Evolutionary conservation across 2,797 vertebrate genomes (phyloP).

Genomic region (Florisuga fusca): DNA sequence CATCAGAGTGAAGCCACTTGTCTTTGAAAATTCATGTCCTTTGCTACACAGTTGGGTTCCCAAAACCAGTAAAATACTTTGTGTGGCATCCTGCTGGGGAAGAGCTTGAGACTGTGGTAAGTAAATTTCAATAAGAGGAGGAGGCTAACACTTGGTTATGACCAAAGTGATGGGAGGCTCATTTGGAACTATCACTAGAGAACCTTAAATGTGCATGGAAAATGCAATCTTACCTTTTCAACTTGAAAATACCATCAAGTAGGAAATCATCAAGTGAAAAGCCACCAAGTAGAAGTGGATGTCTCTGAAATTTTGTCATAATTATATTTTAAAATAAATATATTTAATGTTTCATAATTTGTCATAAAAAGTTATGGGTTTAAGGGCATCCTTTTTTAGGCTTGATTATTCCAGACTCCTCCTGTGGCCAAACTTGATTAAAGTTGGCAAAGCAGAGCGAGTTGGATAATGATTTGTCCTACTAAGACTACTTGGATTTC

Average conservation of each 20-base stretch:
- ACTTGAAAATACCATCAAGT: not conserved
- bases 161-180: not conserved
- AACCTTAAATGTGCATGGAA: not conserved
- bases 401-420: not conserved
- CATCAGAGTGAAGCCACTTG: not conserved
- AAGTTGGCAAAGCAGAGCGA: not conserved
- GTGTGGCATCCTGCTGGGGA: not conserved
- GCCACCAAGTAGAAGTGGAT: not conserved
- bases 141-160: not conserved
- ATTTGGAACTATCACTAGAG: not conserved
- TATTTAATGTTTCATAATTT: not conserved
- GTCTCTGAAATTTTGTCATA: not conserved
- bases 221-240: not conserved
- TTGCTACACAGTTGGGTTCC: not conserved
- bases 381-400: not conserved
- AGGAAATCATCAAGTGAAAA: too few relatives aligned
- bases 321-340: not conserved
- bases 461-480: not conserved
- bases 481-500: not conserved
- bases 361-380: not conserved
- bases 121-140: not conserved
- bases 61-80: not conserved
- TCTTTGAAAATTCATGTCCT: not conserved
- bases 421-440: not conserved
- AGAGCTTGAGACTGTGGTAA: not conserved